A percentile compares a stretch with the other conserved stretches of the same genome.
phyloP scores from a whole-genome alignment of 2,888 invertebrate species.

The Tetragonisca angustula region DNA sequence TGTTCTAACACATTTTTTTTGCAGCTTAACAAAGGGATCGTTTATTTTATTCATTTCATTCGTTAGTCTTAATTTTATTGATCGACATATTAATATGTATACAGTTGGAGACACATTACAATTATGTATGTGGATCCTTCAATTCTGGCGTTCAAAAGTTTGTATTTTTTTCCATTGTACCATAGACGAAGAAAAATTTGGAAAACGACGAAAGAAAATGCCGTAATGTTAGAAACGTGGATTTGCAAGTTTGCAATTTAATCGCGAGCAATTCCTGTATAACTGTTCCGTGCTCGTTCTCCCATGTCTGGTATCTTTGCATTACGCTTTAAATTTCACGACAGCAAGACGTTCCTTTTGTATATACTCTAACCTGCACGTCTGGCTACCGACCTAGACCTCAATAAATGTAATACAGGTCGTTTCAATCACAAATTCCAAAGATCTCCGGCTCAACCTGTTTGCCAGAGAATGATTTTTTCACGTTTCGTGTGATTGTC shows the following conservation, averaged over 20 bases:
- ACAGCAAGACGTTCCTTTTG: background rate
- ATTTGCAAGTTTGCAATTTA: no score
- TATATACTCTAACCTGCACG: background rate
- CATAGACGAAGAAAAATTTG: no score
- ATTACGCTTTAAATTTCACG: constrained; percentile 15
- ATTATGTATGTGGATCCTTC: no score
- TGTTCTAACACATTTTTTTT: background rate
- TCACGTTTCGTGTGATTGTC: no score
- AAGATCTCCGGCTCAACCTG: background rate
- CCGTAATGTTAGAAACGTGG: no score
- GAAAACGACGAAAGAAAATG: no score
- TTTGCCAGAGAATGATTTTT: background rate
- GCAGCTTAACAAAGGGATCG: background rate
- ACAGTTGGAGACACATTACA: no score
- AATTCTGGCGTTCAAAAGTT: no score
- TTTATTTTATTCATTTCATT: background rate
- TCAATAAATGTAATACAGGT: constrained; percentile 33
- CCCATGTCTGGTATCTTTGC: background rate
- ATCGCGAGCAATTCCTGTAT: background rate
- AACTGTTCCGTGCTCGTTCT: background rate
- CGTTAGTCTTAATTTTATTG: no score
- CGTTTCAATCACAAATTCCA: constrained; percentile 41
- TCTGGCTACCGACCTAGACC: constrained; percentile 45
- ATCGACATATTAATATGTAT: no score
- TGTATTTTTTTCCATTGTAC: no score